Evolutionary conservation across 2,113 vertebrate species (phyloP).

Genomic region (Eurypyga helias): DNA sequence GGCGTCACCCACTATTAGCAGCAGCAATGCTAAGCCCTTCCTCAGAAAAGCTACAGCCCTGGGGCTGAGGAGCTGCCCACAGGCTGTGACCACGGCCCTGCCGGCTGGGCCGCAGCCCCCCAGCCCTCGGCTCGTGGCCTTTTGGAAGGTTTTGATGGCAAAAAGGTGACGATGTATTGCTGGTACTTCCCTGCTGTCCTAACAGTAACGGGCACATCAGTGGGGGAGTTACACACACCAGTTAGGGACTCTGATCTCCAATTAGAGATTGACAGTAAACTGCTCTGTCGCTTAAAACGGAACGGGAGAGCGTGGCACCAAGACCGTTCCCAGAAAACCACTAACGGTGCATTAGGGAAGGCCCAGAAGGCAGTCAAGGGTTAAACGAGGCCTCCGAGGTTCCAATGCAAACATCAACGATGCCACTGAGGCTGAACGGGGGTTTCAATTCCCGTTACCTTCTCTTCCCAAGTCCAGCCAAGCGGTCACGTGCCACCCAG

Average conservation of each 20-base stretch:
- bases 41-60: background rate
- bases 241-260: background rate
- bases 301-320: background rate
- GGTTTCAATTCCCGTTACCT: background rate
- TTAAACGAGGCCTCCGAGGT: background rate
- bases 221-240: background rate
- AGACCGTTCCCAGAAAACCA: background rate
- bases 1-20: background rate
- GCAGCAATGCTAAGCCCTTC: background rate
- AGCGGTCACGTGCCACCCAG: background rate
- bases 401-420: background rate
- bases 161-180: background rate
- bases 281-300: background rate
- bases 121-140: fast-evolving
- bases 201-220: background rate
- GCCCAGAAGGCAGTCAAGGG: background rate
- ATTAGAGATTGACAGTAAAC: background rate
- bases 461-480: background rate
- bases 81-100: background rate
- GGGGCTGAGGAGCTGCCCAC: background rate
- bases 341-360: background rate
- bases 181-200: background rate
- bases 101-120: too few species aligned
- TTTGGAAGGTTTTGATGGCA: background rate
- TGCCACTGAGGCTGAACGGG: background rate